phyloP scores from a whole-genome alignment of 2,888 invertebrate genomes.

The Amblyjoppa fuscipennis region DNA sequence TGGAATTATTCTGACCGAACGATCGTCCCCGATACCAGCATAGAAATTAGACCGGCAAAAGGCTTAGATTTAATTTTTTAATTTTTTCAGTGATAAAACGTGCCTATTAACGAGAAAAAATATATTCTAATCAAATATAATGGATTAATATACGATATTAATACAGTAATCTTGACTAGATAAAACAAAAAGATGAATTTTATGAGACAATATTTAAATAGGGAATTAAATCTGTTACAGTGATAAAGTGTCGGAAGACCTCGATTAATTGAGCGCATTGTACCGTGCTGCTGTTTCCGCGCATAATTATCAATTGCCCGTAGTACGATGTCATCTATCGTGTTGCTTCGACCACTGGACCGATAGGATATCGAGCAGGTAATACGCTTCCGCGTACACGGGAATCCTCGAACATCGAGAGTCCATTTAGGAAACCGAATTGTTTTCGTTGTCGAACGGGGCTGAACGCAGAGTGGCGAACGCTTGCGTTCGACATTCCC shows the following conservation, averaged over 20 bases:
- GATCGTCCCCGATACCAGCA: too few relatives aligned
- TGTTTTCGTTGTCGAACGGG: conserved; percentile 14
- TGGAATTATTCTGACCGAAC: too few relatives aligned
- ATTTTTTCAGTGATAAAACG: neutral
- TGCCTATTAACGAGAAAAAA: too few relatives aligned
- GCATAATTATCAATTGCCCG: conserved; percentile 8
- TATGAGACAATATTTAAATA: neutral
- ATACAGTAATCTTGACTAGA: too few relatives aligned
- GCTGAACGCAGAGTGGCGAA: conserved; percentile 5
- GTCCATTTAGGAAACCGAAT: conserved; percentile 15
- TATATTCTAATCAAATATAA: too few relatives aligned
- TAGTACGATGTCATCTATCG: neutral
- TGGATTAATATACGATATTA: too few relatives aligned
- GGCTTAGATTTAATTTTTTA: too few relatives aligned
- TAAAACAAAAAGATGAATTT: too few relatives aligned
- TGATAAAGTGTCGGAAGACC: neutral
- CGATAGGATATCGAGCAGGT: conserved; percentile 19
- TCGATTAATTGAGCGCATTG: neutral
- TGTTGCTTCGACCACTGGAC: neutral
- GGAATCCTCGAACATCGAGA: conserved; percentile 12
- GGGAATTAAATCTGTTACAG: neutral
- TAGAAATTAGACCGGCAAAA: too few relatives aligned
- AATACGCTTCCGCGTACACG: neutral
- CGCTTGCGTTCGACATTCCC: conserved; percentile 6
- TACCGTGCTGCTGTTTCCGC: neutral